Conservation (phyloP, 2,888 invertebrate species). For the Pasiphila rectangulata region DNA sequence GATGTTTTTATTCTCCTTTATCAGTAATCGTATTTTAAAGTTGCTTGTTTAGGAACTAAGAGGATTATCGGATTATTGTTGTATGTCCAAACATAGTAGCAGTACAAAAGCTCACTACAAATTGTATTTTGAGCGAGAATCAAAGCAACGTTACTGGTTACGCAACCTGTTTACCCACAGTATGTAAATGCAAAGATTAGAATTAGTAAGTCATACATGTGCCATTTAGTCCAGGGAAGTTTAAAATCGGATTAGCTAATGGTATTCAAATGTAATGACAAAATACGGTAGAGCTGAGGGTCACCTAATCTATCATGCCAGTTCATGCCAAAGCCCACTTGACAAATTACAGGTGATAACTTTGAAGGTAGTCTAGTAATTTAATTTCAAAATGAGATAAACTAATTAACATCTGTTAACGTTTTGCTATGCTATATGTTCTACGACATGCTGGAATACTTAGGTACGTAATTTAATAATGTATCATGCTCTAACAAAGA, state of each 20-base stretch:
- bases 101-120: conserved; percentile 26
- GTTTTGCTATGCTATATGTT: too few species aligned
- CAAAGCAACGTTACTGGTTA: conserved; percentile 39
- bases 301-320: not conserved
- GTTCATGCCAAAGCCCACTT: too few species aligned
- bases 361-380: not conserved
- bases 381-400: not conserved
- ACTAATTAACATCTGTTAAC: not conserved
- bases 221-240: conserved; percentile 23
- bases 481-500: too few species aligned
- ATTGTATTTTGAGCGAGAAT: conserved; percentile 23
- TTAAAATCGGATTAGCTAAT: conserved; percentile 33
- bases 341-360: not conserved
- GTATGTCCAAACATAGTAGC: conserved; percentile 4
- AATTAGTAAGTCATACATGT: conserved; percentile 35
- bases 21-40: too few species aligned
- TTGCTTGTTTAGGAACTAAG: too few species aligned
- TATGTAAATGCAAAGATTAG: conserved; percentile 46
- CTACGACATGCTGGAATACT: too few species aligned
- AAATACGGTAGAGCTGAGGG: conserved; percentile 11
- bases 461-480: too few species aligned
- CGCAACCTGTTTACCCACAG: conserved; percentile 46
- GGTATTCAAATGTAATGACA: conserved; percentile 21
- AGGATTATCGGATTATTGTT: conserved; percentile 7
- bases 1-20: not conserved